These are phyloP conservation scores for Sceliomorpha sp. DNA, from an alignment of 2,888 invertebrate genomes.

Conservation along the genomic window DNA sequence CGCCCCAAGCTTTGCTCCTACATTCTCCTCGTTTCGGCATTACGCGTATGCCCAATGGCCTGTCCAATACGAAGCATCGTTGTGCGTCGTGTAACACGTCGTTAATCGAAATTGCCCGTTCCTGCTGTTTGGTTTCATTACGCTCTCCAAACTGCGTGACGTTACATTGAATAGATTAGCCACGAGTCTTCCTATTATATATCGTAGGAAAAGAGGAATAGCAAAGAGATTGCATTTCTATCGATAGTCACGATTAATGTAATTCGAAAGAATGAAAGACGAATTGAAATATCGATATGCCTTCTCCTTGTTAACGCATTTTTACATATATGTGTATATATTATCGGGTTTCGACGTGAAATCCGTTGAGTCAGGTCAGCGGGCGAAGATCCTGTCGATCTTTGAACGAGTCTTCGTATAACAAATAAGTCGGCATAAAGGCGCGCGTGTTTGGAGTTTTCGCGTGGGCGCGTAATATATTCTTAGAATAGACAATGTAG, in stretches of 20 bases:
- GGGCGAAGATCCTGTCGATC: constrained; percentile 26
- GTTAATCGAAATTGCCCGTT: constrained; percentile 40
- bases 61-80: constrained; percentile 24
- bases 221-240: too few species aligned
- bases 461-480: constrained; percentile 77
- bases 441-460: constrained; percentile 34
- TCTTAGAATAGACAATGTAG: constrained; percentile 77
- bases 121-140: constrained; percentile 22
- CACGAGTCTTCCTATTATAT: too few species aligned
- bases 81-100: constrained; percentile 14
- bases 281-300: too few species aligned
- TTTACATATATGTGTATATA: too few species aligned
- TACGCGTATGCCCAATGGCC: constrained; percentile 45
- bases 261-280: too few species aligned
- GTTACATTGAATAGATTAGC: too few species aligned
- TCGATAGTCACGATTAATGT: too few species aligned
- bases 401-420: constrained; percentile 33
- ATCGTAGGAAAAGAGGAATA: too few species aligned
- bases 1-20: constrained; percentile 29
- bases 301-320: too few species aligned
- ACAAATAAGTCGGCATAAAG: constrained; percentile 4
- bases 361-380: constrained; percentile 42
- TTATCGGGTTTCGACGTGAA: too few species aligned
- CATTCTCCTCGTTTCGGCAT: constrained; percentile 55
- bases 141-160: constrained; percentile 4